phyloP scores from a whole-genome alignment of 23 tunicate genomes.

The Ciona savignyi region DNA sequence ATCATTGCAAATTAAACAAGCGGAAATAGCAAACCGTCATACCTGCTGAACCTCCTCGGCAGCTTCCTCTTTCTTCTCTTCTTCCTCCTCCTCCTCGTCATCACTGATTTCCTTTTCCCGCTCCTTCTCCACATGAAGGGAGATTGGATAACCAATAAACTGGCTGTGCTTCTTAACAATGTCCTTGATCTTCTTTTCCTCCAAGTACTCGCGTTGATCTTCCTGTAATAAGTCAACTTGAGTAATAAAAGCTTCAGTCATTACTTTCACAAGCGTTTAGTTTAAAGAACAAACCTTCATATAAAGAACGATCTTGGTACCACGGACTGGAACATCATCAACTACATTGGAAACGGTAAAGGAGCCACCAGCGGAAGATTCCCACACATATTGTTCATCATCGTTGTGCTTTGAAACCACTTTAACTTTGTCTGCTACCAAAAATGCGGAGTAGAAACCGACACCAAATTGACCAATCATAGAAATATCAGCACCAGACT shows the following conservation, averaged over 20 bases:
- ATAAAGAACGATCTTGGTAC: slow-evolving; percentile 81
- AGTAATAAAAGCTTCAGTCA: not conserved
- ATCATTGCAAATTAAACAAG: slow-evolving; percentile 69
- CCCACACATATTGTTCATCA: slow-evolving; percentile 90
- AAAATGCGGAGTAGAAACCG: slow-evolving; percentile 93
- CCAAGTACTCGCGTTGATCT: slow-evolving; percentile 90
- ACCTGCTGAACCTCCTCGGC: slow-evolving; percentile 20
- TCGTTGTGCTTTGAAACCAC: slow-evolving; percentile 94
- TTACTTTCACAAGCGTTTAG: not conserved
- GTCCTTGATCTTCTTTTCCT: slow-evolving; percentile 88
- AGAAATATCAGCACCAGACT: slow-evolving; percentile 97
- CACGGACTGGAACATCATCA: slow-evolving; percentile 36
- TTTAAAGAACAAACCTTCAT: slow-evolving; percentile 37
- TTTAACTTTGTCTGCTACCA: slow-evolving; percentile 87
- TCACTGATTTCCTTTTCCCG: slow-evolving; percentile 90
- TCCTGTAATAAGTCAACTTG: slow-evolving; percentile 32
- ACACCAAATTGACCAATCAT: slow-evolving; percentile 99
- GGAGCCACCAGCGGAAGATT: slow-evolving; percentile 96
- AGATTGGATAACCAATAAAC: slow-evolving; percentile 94
- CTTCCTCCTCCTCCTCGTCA: slow-evolving; percentile 89
- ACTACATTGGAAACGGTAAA: slow-evolving; percentile 40
- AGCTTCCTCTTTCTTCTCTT: slow-evolving; percentile 51
- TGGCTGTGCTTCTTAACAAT: slow-evolving; percentile 97
- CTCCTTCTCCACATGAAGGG: slow-evolving; percentile 94
- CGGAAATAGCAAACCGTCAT: too few species aligned